A percentile compares a stretch with the other conserved stretches of the same genome.
Conservation (phyloP, 2,888 invertebrate genomes). For the Flexamia atlantica region DNA sequence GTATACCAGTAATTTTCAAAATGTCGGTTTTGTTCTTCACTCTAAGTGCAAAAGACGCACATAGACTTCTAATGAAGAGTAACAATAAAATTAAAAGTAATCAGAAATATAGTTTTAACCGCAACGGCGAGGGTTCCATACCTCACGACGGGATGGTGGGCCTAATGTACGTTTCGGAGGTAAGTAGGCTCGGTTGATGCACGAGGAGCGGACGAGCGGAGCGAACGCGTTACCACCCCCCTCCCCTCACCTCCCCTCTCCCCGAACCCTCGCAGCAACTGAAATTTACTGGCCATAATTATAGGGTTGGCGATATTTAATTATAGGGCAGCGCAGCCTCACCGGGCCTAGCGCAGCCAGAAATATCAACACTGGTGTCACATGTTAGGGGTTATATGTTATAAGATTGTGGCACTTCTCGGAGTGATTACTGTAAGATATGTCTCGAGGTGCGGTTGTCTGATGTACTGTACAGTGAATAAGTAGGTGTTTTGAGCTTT, state of each 20-base stretch:
- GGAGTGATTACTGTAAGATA: too few species aligned
- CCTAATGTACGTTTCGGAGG: slow-evolving; percentile 28
- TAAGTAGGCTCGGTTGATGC: slow-evolving; percentile 23
- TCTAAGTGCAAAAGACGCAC: too few species aligned
- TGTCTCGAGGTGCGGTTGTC: too few species aligned
- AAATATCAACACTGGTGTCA: slow-evolving; percentile 44
- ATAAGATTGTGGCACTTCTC: too few species aligned
- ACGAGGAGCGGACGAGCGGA: slow-evolving; percentile 48
- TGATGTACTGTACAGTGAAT: too few species aligned
- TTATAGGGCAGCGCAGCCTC: slow-evolving; percentile 64
- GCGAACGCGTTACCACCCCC: slow-evolving; percentile 34
- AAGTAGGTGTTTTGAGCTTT: too few species aligned
- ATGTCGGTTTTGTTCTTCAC: too few species aligned
- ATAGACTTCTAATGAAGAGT: too few species aligned
- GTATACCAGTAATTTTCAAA: too few species aligned
- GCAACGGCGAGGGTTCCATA: background rate
- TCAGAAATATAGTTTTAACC: too few species aligned
- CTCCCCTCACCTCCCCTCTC: background rate
- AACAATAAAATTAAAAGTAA: too few species aligned
- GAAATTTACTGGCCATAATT: slow-evolving; percentile 68
- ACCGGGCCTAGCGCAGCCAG: slow-evolving; percentile 29
- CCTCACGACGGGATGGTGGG: background rate
- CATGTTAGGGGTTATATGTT: background rate
- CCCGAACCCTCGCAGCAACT: slow-evolving; percentile 55
- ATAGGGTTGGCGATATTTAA: slow-evolving; percentile 68